Evolutionary conservation across 2,888 invertebrate genomes (phyloP), one percentile per base, ranked within the genome.

Genomic region (Tetanocera ferruginea): DNA sequence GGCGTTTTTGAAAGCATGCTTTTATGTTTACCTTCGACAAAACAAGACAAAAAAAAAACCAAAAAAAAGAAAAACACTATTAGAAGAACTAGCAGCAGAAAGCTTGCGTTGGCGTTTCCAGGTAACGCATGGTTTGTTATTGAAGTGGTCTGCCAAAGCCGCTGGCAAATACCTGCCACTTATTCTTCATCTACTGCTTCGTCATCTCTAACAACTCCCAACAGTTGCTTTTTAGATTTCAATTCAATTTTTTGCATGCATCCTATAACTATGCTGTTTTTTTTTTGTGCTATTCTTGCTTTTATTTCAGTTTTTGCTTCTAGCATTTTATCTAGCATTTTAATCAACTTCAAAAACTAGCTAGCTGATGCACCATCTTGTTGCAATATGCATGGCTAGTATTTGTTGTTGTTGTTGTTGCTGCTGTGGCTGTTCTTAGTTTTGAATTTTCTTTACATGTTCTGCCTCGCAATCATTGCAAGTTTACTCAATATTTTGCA

Each of bases 281-380:
- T 23, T 60, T 60, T n/a, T 17, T 0, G 5, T 60, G 5, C 17
- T 60, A 11, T 28, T 28, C 25, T 60, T 60, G 25, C n/a, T 57
- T 3, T 57, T 23, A 23, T 19, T 11, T 25, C 4, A 17, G 6
- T 28, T 60, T 28, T 23, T 55, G 19, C 55, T 55, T 19, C 28
- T 28, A 17, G 25, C 14, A 60, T 60, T 60, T 60, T 60, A 60
- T 19, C 28, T 28, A 17, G 25, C 14, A 60, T 60, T 60, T 60
- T 60, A 60, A 60, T 60, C 60, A 60, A 60, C 60, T 60, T 60
- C 60, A 60, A 60, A 60, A 60, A 25, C 28, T 14, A 60, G 28
- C 60, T 60, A 25, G 60, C 2, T 28, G 28, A 1, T 11, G 11
- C 43, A 3, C 11, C 43, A 43, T 43, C 43, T 43, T 43, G 43